phyloP scores from a whole-genome alignment of 2,113 vertebrate genomes.

The Ceuthmochares aereus region DNA sequence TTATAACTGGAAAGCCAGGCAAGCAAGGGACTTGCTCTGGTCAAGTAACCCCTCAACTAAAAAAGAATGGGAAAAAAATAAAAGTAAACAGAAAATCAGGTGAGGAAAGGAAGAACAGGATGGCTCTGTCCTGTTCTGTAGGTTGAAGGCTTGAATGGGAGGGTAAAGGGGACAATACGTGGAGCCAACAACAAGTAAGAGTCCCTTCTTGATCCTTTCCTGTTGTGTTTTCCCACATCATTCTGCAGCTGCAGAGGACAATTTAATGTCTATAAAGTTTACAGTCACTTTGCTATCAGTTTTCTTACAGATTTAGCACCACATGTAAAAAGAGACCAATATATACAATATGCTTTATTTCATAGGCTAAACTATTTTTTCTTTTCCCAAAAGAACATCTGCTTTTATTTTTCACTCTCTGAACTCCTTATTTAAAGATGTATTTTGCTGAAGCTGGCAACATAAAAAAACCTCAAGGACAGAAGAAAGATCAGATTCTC shows the following conservation, averaged over 20 bases:
- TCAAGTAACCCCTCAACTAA: neutral
- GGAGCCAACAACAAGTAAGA: rapidly evolving
- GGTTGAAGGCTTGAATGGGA: neutral
- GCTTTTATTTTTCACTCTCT: neutral
- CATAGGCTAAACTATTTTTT: neutral
- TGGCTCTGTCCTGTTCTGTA: neutral
- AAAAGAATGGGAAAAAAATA: neutral
- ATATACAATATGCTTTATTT: neutral
- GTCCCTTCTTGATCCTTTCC: neutral
- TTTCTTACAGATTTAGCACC: neutral
- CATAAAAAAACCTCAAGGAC: neutral
- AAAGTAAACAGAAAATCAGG: neutral
- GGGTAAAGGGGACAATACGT: neutral
- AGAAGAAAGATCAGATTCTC: neutral
- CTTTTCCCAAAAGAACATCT: neutral
- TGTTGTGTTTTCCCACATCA: neutral
- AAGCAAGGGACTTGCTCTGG: neutral
- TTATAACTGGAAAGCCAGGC: neutral
- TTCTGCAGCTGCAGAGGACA: neutral
- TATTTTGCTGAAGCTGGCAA: neutral
- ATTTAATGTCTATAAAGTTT: neutral
- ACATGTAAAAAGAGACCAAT: neutral
- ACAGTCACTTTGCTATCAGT: neutral
- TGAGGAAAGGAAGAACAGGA: neutral
- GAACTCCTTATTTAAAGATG: neutral